A percentile compares a stretch with the other conserved stretches of the same genome.
Evolutionary conservation across 37 sponge, comb jelly and placozoan genomes (phyloP).

Genomic region (Lycopodina hypogea): DNA sequence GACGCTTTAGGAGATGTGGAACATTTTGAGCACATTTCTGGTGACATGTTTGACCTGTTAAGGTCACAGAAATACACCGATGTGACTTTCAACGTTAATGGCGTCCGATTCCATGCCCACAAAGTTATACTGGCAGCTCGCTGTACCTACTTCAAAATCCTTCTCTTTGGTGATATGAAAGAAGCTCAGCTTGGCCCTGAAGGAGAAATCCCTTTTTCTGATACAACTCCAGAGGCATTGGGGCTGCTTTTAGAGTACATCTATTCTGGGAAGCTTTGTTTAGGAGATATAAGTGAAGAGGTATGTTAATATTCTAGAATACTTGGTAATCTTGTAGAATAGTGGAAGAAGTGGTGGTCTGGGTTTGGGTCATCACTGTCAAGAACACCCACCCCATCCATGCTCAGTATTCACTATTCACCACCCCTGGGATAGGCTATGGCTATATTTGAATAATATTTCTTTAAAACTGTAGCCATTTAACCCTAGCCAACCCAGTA

Average conservation of each 20-base stretch:
- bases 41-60: conserved; percentile 69
- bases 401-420: not conserved
- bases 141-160: conserved; percentile 73
- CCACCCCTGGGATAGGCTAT: too few relatives aligned
- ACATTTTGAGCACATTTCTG: conserved; percentile 76
- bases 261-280: conserved; percentile 72
- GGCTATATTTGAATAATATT: too few relatives aligned
- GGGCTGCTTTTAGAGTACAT: conserved; percentile 66
- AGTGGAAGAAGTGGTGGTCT: not conserved
- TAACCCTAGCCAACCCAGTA: too few relatives aligned
- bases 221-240: conserved; percentile 78
- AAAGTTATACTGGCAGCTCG: conserved; percentile 73
- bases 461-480: too few relatives aligned
- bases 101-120: conserved; percentile 64
- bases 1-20: conserved; percentile 85
- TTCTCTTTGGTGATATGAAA: conserved; percentile 82
- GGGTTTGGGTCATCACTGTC: not conserved
- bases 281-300: conserved; percentile 67
- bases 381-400: not conserved
- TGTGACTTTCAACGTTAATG: conserved; percentile 74
- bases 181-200: conserved; percentile 63
- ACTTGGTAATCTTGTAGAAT: not conserved
- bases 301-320: conserved; percentile 22
- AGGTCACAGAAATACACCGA: conserved; percentile 68
- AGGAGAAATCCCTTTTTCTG: conserved; percentile 42